These are phyloP conservation scores for Phalacrocorax pelagicus DNA, from an alignment of 2,113 vertebrate genomes.

Conservation along the genomic window DNA sequence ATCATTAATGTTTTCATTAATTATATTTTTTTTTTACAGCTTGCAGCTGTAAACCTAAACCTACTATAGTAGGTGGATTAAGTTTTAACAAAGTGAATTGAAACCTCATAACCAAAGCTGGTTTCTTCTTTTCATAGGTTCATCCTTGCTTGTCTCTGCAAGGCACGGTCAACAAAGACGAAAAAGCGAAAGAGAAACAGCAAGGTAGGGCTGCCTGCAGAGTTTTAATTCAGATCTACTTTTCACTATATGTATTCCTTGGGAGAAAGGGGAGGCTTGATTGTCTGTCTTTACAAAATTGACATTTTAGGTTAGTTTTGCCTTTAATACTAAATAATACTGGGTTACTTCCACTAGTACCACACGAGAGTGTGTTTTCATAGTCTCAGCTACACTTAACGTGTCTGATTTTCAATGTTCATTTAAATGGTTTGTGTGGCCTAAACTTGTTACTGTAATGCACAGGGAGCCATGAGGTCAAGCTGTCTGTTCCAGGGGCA, in stretches of 20 bases:
- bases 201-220: slow-evolving; percentile 54
- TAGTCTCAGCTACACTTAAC: background rate
- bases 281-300: background rate
- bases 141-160: slow-evolving; percentile 73
- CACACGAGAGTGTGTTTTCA: background rate
- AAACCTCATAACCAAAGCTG: background rate
- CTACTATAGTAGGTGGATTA: background rate
- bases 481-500: slow-evolving; percentile 74
- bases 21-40: background rate
- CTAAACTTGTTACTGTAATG: background rate
- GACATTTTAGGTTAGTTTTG: background rate
- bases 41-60: background rate
- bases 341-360: background rate
- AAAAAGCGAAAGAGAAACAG: background rate
- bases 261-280: background rate
- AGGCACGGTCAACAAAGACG: slow-evolving; percentile 51
- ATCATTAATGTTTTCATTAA: background rate
- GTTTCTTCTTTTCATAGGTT: slow-evolving; percentile 58
- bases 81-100: background rate
- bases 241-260: background rate
- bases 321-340: background rate
- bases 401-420: background rate
- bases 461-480: slow-evolving; percentile 64
- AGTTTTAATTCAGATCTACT: background rate
- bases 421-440: background rate